Evolutionary conservation across 2,888 invertebrate species (phyloP), one percentile per base, ranked within the genome.

Genomic region (Adela reaumurella): DNA sequence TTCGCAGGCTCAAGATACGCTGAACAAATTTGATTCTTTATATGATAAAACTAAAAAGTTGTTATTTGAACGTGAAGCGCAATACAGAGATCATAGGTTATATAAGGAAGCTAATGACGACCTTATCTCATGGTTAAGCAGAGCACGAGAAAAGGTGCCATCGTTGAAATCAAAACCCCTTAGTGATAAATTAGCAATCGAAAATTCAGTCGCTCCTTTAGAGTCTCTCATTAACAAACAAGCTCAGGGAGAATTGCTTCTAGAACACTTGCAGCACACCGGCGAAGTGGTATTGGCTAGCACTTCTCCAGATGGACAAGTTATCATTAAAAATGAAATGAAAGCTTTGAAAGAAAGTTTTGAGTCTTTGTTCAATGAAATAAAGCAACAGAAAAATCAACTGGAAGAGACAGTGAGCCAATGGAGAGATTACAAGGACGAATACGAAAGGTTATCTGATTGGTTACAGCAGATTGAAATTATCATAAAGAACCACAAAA

Each of bases 71-170:
- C 83, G 93, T 17, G 92, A 93, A 65, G 88, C 89, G 59, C 92
- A 94, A 62, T 93, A 90, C 61, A 87, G 89, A 62, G 93, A 95
- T 64, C 94, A 95, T 62, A 85, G 91, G 53, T 68, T 88, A 1
- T 97, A 94, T 65, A 95, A 95, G 64, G 94, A 94, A 70, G 92
- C 94, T 4, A 89, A 92, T 55, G 94, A 95, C 61, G 94, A 94
- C 61, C 82, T 96, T 16, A 89, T 90, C 46, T 86, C 89, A 48
- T 97, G 96, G 95, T 81, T 97, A 53, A 87, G 86, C 48, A 82
- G 94, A 56, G 90, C 94, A 1, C 85, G 93, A 53, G 94, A 95
- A 70, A 94, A 93, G 64, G 88, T 94, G 53, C 94, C 94, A 3
- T 88, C 92, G 3, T 76, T 93, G 52, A 92, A 91, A 63, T 93